Evolutionary conservation across 2,888 invertebrate species (phyloP).

Genomic region (Patella pellucida): DNA sequence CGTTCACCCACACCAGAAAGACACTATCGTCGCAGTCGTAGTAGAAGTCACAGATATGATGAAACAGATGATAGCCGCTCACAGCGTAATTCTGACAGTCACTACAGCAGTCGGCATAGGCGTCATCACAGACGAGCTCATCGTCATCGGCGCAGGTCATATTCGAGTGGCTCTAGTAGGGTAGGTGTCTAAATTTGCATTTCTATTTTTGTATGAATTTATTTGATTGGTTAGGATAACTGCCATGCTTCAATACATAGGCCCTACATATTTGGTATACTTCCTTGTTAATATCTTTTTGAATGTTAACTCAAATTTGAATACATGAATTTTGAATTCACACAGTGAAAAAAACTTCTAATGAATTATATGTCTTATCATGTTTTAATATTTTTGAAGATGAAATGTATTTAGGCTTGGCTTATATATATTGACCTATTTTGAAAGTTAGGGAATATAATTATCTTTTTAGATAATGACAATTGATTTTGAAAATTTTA

Average conservation of each 20-base stretch:
- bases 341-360: too few relatives aligned
- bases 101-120: conserved; percentile 40
- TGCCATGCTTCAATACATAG: not conserved
- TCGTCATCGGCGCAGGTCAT: conserved; percentile 44
- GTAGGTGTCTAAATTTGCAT: conserved; percentile 34
- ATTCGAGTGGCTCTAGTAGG: conserved; percentile 51
- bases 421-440: too few relatives aligned
- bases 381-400: too few relatives aligned
- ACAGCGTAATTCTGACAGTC: conserved; percentile 20
- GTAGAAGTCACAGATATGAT: not conserved
- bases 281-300: too few relatives aligned
- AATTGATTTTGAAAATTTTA: too few relatives aligned
- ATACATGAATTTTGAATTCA: too few relatives aligned
- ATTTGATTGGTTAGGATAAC: conserved; percentile 12
- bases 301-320: too few relatives aligned
- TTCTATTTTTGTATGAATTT: conserved; percentile 14
- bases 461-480: too few relatives aligned
- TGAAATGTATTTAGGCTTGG: too few relatives aligned
- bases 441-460: too few relatives aligned
- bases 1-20: not conserved
- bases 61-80: conserved; percentile 7
- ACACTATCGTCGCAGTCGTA: not conserved
- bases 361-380: too few relatives aligned
- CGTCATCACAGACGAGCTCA: conserved; percentile 39
- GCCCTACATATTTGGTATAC: not conserved